Base-by-base conservation (phyloP, 2,113 vertebrate genomes). In the Megaleporinus macrocephalus region DNA sequence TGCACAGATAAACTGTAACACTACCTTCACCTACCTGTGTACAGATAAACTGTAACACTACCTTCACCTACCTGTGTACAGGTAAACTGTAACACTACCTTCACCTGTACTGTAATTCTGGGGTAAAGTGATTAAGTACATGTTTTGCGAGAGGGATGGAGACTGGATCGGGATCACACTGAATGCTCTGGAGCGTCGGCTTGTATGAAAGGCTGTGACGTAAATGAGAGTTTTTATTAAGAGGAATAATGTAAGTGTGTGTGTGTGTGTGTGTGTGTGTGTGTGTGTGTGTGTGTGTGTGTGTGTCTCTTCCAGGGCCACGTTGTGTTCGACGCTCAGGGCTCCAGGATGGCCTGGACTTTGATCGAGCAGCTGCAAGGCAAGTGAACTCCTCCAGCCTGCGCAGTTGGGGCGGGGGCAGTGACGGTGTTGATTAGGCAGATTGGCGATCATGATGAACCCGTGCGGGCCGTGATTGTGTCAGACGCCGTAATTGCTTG, bases 271-370 rank as follows among this genome's bases (percentile, higher is more conserved):
- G 1, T 49, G 6, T 22, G 30, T 80, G 24, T 22, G 5, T 79
- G 49, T 80, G 53, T 41, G 24, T 22, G 5, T 79, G 49, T 80
- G 53, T 41, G 14, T 70, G 57, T 0, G 55, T 83, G 47, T 55
- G 1, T 49, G 6, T 22, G 30, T 80, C 62, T 81, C 80, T 78
- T 76, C 29, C 89, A 99, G 97, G 97, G 97, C 49, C 97, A 98
- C 20, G 97, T 99, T 55, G 97, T 99, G 85, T 99, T 99, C 33
- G 97, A 98, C 11, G 97, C 97, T 80, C 97, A 98, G 20, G 97
- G 97, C 13, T 98, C 97, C 78, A 95, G 97, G 88, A 98, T 99
- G 97, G 97, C 97, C 3, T 98, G 96, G 97, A 98, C 97, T 0
- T 96, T 98, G 18, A 98, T 98, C 0, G 97, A 99, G 78, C 97